phyloP scores from a whole-genome alignment of 2,797 vertebrate genomes.

The Hylomyscus alleni region DNA sequence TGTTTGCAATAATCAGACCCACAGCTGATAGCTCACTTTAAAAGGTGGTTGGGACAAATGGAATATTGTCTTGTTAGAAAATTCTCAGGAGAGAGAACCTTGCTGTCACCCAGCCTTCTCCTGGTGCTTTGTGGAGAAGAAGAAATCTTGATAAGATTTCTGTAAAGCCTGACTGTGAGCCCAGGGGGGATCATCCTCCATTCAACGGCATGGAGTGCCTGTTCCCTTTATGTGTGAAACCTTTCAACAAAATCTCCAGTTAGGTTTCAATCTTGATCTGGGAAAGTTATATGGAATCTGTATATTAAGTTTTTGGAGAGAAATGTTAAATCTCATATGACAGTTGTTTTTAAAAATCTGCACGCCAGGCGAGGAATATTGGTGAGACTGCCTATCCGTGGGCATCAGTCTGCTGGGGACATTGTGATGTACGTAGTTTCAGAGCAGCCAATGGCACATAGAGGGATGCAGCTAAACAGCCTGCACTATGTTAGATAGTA shows the following conservation, averaged over 20 bases:
- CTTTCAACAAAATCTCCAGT: not conserved
- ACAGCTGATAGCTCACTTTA: not conserved
- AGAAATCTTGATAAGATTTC: not conserved
- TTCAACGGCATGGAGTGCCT: not conserved
- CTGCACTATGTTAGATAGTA: not conserved
- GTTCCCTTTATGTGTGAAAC: not conserved
- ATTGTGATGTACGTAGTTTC: not conserved
- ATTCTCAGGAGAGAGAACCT: not conserved
- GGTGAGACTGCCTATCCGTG: not conserved
- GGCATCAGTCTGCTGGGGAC: not conserved
- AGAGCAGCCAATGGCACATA: not conserved
- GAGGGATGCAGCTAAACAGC: not conserved
- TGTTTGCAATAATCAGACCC: not conserved
- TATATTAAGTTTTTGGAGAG: not conserved
- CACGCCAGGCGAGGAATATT: not conserved
- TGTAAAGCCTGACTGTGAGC: not conserved
- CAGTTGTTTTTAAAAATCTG: not conserved
- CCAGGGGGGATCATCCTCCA: not conserved
- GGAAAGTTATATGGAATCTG: not conserved
- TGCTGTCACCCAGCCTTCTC: not conserved
- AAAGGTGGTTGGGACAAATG: not conserved
- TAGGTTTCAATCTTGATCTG: not conserved
- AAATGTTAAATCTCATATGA: not conserved
- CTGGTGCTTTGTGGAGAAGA: not conserved
- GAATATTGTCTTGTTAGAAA: not conserved